A percentile compares a stretch with the other conserved stretches of the same genome.
Evolutionary conservation across 92 coral and sea anemone genomes (phyloP).

Genomic region (Phenganax subtilis): DNA sequence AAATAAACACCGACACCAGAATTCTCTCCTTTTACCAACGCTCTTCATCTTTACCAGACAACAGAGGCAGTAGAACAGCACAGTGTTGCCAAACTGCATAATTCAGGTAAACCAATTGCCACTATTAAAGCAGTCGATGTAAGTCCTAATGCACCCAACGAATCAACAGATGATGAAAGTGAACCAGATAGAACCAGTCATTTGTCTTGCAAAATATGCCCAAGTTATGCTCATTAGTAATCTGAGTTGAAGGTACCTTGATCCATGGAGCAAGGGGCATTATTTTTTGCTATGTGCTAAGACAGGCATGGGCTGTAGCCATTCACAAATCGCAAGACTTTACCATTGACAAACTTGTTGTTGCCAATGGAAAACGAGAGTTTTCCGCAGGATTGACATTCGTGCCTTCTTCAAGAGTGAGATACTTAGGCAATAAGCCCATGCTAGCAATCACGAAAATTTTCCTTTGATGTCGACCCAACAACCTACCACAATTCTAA

Average conservation of each 20-base stretch:
- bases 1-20: no score
- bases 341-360: constrained; percentile 49
- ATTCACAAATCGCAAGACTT: constrained; percentile 54
- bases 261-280: constrained; percentile 53
- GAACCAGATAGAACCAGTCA: constrained; percentile 37
- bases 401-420: constrained; percentile 48
- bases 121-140: constrained; percentile 42
- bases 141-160: constrained; percentile 32
- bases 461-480: no score
- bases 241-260: constrained; percentile 42
- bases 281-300: constrained; percentile 44
- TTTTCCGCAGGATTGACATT: constrained; percentile 49
- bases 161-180: neutral
- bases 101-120: constrained; percentile 40
- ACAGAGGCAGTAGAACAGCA: no score
- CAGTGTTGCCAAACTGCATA: neutral
- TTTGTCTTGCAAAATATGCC: constrained; percentile 29
- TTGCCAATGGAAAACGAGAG: constrained; percentile 51
- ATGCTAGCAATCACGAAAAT: no score
- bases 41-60: no score
- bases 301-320: constrained; percentile 55
- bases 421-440: no score
- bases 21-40: no score
- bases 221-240: constrained; percentile 47
- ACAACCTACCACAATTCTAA: no score